These are phyloP conservation scores for Diarsia mendica DNA, from an alignment of 2,888 invertebrate genomes.

Conservation along the genomic window DNA sequence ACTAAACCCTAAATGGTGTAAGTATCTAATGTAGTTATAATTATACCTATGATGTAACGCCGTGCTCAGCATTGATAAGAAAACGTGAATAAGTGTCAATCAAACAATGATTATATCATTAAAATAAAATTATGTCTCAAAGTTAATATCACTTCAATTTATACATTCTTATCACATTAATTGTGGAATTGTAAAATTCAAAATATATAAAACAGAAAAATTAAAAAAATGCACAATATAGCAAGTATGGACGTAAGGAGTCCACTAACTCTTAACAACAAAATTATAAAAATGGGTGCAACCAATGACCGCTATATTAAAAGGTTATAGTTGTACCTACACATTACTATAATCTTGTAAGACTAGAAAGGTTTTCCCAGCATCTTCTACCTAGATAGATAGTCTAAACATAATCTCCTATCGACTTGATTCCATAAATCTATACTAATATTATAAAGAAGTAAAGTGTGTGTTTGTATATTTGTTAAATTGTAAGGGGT, in stretches of 20 bases:
- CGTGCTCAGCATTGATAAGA: constrained; percentile 26
- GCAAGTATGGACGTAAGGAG: too few relatives aligned
- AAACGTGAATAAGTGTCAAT: constrained; percentile 14
- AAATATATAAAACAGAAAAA: background rate
- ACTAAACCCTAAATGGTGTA: background rate
- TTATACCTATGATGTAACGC: constrained; percentile 4
- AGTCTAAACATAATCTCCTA: constrained; percentile 7
- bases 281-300: background rate
- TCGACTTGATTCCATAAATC: too few relatives aligned
- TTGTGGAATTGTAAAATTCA: background rate
- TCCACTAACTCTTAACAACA: background rate
- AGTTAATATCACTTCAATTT: background rate
- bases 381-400: constrained; percentile 7
- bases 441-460: too few relatives aligned
- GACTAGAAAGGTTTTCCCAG: too few relatives aligned
- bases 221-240: too few relatives aligned
- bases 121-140: background rate
- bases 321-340: background rate
- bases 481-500: too few relatives aligned
- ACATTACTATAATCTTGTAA: background rate
- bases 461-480: too few relatives aligned
- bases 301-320: background rate
- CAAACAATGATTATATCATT: background rate
- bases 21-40: background rate
- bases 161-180: background rate